phyloP scores from a whole-genome alignment of 1,140 invertebrate species.

The Neodiprion lecontei region DNA sequence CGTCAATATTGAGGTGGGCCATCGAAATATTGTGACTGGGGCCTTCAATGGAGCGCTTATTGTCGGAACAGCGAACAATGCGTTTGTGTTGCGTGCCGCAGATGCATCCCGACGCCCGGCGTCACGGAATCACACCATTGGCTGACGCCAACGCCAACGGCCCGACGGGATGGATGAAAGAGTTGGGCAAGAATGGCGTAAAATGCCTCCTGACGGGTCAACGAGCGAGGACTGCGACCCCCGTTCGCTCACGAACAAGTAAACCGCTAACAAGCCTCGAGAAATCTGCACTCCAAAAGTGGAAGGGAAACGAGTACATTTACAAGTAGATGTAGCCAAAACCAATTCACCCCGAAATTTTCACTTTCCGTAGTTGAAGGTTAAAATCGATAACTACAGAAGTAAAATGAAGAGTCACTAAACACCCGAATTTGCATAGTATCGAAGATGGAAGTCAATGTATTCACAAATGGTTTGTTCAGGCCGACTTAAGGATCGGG shows the following conservation, averaged over 20 bases:
- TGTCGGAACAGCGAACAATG: not conserved
- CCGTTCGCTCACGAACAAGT: not conserved
- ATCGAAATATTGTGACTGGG: conserved; percentile 1
- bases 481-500: not conserved
- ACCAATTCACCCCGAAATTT: too few relatives aligned
- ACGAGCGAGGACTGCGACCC: not conserved
- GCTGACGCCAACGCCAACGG: too few relatives aligned
- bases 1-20: not conserved
- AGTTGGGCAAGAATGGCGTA: not conserved
- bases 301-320: too few relatives aligned
- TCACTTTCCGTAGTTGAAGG: too few relatives aligned
- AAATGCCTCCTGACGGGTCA: not conserved
- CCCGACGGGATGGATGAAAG: not conserved
- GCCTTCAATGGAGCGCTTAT: conserved; percentile 4
- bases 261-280: not conserved
- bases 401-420: too few relatives aligned
- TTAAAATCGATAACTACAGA: too few relatives aligned
- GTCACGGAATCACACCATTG: not conserved
- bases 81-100: conserved; percentile 4
- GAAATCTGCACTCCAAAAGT: too few relatives aligned
- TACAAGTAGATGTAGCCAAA: too few relatives aligned
- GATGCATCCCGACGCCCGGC: not conserved
- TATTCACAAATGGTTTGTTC: too few relatives aligned
- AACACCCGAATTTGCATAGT: too few relatives aligned
- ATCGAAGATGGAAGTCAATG: too few relatives aligned